These are phyloP conservation scores for Mallateleia sp. DNA, from an alignment of 2,888 invertebrate genomes.

Conservation along the genomic window DNA sequence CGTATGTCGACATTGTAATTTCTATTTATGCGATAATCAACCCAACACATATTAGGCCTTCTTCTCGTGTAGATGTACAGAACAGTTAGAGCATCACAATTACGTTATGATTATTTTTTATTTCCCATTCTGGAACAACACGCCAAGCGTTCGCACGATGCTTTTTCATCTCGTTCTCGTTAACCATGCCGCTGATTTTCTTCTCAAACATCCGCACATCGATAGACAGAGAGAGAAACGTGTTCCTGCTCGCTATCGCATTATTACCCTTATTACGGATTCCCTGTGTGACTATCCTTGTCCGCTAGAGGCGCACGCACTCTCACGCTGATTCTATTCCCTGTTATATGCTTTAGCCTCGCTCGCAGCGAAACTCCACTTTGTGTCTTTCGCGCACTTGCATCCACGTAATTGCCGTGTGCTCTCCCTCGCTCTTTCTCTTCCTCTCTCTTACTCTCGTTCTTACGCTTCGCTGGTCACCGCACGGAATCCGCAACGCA, in stretches of 20 bases:
- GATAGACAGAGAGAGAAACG: conserved; percentile 36
- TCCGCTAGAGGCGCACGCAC: conserved; percentile 33
- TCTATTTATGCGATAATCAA: conserved; percentile 27
- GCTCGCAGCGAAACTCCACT: conserved; percentile 56
- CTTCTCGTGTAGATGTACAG: background rate
- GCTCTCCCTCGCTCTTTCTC: conserved; percentile 6
- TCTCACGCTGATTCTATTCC: conserved; percentile 44
- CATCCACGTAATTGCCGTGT: conserved; percentile 42
- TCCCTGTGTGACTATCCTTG: conserved; percentile 52
- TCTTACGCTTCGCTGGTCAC: conserved; percentile 68
- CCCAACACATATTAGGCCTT: background rate
- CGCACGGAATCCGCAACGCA: conserved; percentile 49
- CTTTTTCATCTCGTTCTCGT: conserved; percentile 54
- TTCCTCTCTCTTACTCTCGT: conserved; percentile 40
- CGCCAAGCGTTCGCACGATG: conserved; percentile 20
- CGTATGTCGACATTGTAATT: conserved; percentile 19
- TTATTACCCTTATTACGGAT: conserved; percentile 74
- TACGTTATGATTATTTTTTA: conserved; percentile 23
- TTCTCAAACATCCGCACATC: conserved; percentile 34
- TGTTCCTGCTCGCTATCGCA: conserved; percentile 41
- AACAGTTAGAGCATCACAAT: conserved; percentile 14
- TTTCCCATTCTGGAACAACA: conserved; percentile 8
- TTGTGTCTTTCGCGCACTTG: conserved; percentile 54
- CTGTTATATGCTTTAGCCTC: conserved; percentile 43
- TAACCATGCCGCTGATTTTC: conserved; percentile 48